A percentile compares a stretch with the other conserved stretches of the same genome.
These are phyloP conservation scores for Lumbricus terrestris DNA, from an alignment of 2,888 invertebrate genomes.

Conservation along the genomic window DNA sequence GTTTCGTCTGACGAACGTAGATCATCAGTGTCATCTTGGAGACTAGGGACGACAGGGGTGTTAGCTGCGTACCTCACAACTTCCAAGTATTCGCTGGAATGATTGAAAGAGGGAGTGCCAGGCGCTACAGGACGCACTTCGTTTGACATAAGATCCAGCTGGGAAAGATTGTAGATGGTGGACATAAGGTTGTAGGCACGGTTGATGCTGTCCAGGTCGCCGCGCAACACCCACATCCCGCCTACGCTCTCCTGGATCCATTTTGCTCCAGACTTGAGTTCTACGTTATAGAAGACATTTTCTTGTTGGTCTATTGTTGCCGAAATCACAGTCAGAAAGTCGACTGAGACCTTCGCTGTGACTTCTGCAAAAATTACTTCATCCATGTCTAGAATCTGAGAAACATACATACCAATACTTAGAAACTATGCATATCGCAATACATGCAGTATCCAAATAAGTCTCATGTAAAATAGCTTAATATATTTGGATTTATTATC, in stretches of 20 bases:
- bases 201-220: neutral
- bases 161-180: constrained; percentile 13
- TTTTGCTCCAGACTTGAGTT: constrained; percentile 19
- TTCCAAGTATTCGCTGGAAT: neutral
- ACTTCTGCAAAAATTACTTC: constrained; percentile 23
- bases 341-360: constrained; percentile 23
- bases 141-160: neutral
- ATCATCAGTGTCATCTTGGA: neutral
- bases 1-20: neutral
- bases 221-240: neutral
- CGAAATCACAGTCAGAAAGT: constrained; percentile 16
- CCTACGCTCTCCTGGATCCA: neutral
- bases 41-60: constrained; percentile 15
- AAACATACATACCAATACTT: neutral
- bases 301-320: constrained; percentile 13
- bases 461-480: too few relatives aligned
- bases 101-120: constrained; percentile 11
- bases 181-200: constrained; percentile 7
- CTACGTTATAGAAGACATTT: constrained; percentile 8
- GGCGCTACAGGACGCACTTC: neutral
- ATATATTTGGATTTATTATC: too few relatives aligned
- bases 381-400: constrained; percentile 16
- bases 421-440: too few relatives aligned
- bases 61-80: constrained; percentile 4
- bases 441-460: too few relatives aligned